Base-by-base conservation (phyloP, 2,888 invertebrate genomes). In the Calliopum simillimum region DNA sequence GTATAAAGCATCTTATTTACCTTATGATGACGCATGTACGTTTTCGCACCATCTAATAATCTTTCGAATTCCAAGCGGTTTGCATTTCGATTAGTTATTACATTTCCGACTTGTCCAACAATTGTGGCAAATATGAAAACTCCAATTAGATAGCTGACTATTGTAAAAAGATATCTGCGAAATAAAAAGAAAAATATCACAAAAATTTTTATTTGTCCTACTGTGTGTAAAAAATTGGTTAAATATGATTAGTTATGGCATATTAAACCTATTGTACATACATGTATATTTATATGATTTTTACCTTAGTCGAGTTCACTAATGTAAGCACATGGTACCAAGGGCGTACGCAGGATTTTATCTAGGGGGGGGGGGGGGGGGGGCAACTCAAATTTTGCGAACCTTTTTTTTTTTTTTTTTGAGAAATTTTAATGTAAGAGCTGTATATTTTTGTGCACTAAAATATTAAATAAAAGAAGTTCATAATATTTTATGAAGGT, bases 101-200 rank as follows among this genome's bases (percentile, higher is more conserved):
- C 97, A 87, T 97, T 98, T 76, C 98, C 98, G 67, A 98, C 98
- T 90, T 98, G 98, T 66, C 98, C 97, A 74, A 98, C 97, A 84
- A 98, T 98, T 66, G 97, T 98, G 69, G 98, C 97, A 87, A 98
- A 98, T 87, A 98, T 96, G 89, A 98, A 98, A 76, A 98, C 97
- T 78, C 97, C 98, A 84, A 98, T 97, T 83, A 98, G 90, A 88
- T 98, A 98, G 88, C 97, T 97, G 83, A 96, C 94, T 84, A 98
- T 98, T 77, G 97, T 98, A 88, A 98, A 98, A 84, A 97, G 90
- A 87, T 97, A 98, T 89, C 98, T 98, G 33, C 33, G 2, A 33
- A 33, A 8, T 33, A 6, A 0, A 90, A 69, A 89, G 89, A 77
- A 78, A 69, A 46, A 53, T 21, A 49, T 12, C 1, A 46, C 63